Evolutionary conservation across 2,888 invertebrate species (phyloP).

Genomic region (Agrilus mali): DNA sequence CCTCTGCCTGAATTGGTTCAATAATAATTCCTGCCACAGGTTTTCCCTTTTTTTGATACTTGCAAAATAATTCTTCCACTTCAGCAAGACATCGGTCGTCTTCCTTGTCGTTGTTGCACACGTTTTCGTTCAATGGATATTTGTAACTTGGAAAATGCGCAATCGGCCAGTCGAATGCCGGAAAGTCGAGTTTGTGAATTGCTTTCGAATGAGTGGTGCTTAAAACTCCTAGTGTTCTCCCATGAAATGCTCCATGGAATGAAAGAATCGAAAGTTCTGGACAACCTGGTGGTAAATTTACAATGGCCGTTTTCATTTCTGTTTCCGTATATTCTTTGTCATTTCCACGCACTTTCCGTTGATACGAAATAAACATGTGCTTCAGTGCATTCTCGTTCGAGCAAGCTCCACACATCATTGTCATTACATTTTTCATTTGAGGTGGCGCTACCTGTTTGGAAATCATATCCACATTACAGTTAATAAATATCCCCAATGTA

Average conservation of each 20-base stretch:
- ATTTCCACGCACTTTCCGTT: constrained; percentile 55
- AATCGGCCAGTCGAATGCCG: constrained; percentile 85
- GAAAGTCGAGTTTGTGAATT: constrained; percentile 83
- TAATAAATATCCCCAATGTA: too few species aligned
- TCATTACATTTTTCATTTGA: constrained; percentile 61
- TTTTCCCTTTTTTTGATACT: constrained; percentile 46
- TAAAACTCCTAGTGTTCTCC: constrained; percentile 74
- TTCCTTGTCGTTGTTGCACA: constrained; percentile 60
- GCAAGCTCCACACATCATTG: constrained; percentile 92
- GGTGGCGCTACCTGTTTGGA: constrained; percentile 56
- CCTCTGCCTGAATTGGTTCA: constrained; percentile 91
- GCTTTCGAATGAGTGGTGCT: constrained; percentile 82
- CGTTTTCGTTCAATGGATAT: constrained; percentile 71
- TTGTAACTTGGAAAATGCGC: constrained; percentile 80
- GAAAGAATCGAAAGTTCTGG: constrained; percentile 67
- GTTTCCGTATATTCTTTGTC: constrained; percentile 52
- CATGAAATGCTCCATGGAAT: constrained; percentile 80
- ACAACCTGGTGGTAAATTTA: constrained; percentile 70
- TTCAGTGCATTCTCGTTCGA: constrained; percentile 92
- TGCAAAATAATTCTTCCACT: constrained; percentile 54
- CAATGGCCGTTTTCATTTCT: constrained; percentile 66
- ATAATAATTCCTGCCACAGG: constrained; percentile 80
- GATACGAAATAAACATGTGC: constrained; percentile 75
- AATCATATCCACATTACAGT: constrained; percentile 35
- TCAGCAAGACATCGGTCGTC: constrained; percentile 52